Evolutionary conservation across 2,113 vertebrate genomes (phyloP), one percentile per base, ranked within the genome.

Genomic region (Psittacus erithacus): DNA sequence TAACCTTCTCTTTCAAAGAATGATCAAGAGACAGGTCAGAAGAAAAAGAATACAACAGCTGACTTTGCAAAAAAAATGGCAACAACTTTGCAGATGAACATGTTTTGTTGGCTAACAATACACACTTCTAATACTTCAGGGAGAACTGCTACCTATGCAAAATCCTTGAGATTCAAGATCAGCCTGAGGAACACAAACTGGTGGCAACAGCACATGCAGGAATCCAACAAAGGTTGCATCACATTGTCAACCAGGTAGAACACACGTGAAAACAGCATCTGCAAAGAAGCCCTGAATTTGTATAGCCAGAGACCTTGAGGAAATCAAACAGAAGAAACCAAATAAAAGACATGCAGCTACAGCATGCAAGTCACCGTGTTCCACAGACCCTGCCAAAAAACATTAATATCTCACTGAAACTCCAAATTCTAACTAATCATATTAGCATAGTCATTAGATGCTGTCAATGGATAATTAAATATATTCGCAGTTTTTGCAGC

Each of bases 391-490:
- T 77, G 87, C 89, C 95, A 94, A 92, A 90, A 91, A 33, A 5
- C 64, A 49, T 68, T 82, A 90, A 92, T 84, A 50, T 46, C 10
- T 82, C 57, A 62, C 41, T 52, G 63, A 91, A 95, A 46, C 11
- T 77, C 69, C 41, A 53, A 87, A 73, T 79, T 86, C 65, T 76
- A 81, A 85, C 86, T 82, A 92, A 95, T 91, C 55, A 81, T 68
- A 91, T 91, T 82, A 93, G 71, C 94, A 88, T 14, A 89, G 69
- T 38, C 73, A 93, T 97, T 93, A 92, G 77, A 73, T 49, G 70
- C 78, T 90, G 52, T 87, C 89, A 95, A 77, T 85, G 41, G 70
- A 27, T 90, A 96, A 95, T 96, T 90, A 87, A 95, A 91, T 91
- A 59, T n/a, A 82, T 86, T 50, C 53, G 52, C 74, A 80, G 62